Percentiles rank a stretch among this genome's conserved stretches.
Conservation (phyloP, 2,113 vertebrate genomes). For the Coracopsis vasa region DNA sequence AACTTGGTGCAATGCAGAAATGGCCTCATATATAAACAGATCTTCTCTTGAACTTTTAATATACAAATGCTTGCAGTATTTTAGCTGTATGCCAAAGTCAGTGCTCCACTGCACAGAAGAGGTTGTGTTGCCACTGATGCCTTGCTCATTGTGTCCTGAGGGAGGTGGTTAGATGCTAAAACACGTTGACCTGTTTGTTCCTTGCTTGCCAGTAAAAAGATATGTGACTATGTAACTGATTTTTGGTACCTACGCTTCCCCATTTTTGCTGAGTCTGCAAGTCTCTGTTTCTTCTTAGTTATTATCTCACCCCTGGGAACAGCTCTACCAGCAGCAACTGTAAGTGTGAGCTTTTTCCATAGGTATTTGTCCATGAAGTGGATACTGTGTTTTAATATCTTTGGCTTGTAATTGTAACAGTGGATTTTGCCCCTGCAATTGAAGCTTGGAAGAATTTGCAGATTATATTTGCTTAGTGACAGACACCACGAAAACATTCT, state of each 20-base stretch:
- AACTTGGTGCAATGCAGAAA: not conserved
- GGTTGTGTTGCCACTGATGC: not conserved
- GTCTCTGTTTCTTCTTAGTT: not conserved
- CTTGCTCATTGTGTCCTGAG: not conserved
- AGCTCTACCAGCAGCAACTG: not conserved
- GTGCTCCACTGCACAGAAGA: not conserved
- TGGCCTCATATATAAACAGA: not conserved
- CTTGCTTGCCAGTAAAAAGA: not conserved
- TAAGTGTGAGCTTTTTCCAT: not conserved
- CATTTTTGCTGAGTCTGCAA: slow-evolving; percentile 47
- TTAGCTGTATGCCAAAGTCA: not conserved
- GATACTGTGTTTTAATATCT: not conserved
- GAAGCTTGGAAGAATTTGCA: not conserved
- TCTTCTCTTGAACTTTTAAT: slow-evolving; percentile 46
- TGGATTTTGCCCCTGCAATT: not conserved
- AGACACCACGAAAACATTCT: not conserved
- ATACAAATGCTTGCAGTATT: not conserved
- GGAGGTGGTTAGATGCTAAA: not conserved
- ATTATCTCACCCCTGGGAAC: slow-evolving; percentile 19
- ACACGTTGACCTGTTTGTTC: slow-evolving; percentile 8
- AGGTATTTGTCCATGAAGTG: slow-evolving; percentile 26
- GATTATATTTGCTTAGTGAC: not conserved
- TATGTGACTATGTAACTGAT: not conserved
- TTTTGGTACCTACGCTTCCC: not conserved
- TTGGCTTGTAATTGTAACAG: slow-evolving; percentile 5